Conservation (phyloP, 2,113 vertebrate species). For the Pelusios castaneus region DNA sequence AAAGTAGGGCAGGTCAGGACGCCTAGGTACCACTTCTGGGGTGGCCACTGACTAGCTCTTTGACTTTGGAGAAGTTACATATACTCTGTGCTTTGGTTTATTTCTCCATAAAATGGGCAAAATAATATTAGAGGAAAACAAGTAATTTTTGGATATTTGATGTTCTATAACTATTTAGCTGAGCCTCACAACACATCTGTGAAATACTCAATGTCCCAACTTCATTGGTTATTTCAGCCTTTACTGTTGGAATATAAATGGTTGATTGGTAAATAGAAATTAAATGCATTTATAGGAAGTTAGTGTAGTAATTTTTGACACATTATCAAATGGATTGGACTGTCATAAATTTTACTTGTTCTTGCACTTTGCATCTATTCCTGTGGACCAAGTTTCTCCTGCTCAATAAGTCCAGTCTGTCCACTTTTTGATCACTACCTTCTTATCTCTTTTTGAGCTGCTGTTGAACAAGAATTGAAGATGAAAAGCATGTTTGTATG, state of each 20-base stretch:
- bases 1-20: neutral
- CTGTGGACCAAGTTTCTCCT: neutral
- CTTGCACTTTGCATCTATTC: slow-evolving; percentile 26
- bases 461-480: slow-evolving; percentile 27
- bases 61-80: neutral
- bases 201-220: slow-evolving; percentile 14
- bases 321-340: slow-evolving; percentile 15
- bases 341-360: slow-evolving; percentile 1
- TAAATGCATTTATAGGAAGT: slow-evolving; percentile 16
- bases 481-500: slow-evolving; percentile 39
- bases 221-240: slow-evolving; percentile 35
- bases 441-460: slow-evolving; percentile 41
- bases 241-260: slow-evolving; percentile 5
- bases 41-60: neutral
- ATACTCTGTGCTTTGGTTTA: neutral
- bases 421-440: slow-evolving; percentile 44
- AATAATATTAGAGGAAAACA: neutral
- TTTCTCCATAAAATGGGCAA: neutral
- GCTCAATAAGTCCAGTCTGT: neutral
- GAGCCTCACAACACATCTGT: too few species aligned
- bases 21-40: neutral
- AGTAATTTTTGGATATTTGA: too few species aligned
- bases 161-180: too few species aligned
- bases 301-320: slow-evolving; percentile 1
- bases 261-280: neutral